A percentile compares a stretch with the other conserved stretches of the same genome.
These are phyloP conservation scores for Bucco capensis DNA, from an alignment of 2,113 vertebrate species.

Conservation along the genomic window DNA sequence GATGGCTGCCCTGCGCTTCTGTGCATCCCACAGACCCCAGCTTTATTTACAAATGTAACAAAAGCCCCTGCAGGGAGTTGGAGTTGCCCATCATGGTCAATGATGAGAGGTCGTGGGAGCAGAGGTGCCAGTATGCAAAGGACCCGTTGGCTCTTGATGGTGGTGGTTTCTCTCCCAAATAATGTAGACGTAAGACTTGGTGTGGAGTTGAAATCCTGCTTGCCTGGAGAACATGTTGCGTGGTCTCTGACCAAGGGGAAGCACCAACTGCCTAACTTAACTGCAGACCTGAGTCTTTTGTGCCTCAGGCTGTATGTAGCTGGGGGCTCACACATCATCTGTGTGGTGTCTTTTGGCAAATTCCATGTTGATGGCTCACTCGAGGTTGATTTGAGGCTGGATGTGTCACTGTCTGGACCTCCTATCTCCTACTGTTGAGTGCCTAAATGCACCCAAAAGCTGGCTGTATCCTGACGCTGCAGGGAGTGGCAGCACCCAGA, in stretches of 20 bases:
- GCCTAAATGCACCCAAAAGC: neutral
- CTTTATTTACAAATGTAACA: neutral
- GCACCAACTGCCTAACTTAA: neutral
- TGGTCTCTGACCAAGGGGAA: neutral
- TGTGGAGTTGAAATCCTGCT: neutral
- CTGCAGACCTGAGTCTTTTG: neutral
- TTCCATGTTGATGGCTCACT: conserved; percentile 8
- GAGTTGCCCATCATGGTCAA: neutral
- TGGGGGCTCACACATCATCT: neutral
- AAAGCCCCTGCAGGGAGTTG: neutral
- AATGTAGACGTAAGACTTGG: accelerated
- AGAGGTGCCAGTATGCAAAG: neutral
- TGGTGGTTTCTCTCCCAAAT: neutral
- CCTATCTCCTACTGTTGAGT: neutral
- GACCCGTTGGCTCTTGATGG: neutral
- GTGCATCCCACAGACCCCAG: accelerated
- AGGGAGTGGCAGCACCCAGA: neutral
- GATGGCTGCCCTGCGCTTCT: neutral
- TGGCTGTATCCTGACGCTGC: neutral
- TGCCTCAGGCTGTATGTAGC: neutral
- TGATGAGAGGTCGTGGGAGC: neutral
- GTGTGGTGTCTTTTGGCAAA: neutral
- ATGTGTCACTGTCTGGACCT: neutral
- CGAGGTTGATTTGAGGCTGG: neutral
- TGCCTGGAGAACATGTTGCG: neutral